Conservation (phyloP, 2,113 vertebrate genomes). For the Melanotaenia duboulayi region DNA sequence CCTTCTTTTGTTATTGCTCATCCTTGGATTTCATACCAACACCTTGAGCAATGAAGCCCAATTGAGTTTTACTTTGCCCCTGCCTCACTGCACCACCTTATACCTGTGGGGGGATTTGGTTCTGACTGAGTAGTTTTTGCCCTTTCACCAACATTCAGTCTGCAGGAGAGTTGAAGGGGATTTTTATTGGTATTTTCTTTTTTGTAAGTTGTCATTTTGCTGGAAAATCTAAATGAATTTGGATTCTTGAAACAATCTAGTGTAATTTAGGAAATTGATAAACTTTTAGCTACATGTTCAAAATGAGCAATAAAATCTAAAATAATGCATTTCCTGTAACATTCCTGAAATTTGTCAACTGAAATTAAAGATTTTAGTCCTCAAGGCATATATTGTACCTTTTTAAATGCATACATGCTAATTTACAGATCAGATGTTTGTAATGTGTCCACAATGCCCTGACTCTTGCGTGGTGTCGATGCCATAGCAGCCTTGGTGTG, state of each 20-base stretch:
- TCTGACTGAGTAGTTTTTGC: slow-evolving; percentile 46
- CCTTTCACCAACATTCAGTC: slow-evolving; percentile 40
- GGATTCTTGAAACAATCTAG: slow-evolving; percentile 11
- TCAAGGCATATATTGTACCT: not conserved
- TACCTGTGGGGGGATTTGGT: slow-evolving; percentile 55
- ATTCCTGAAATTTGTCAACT: not conserved
- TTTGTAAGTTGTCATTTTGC: not conserved
- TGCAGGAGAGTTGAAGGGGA: slow-evolving; percentile 14
- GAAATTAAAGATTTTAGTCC: not conserved
- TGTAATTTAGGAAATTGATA: slow-evolving; percentile 41
- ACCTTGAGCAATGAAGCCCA: slow-evolving; percentile 42
- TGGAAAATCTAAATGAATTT: slow-evolving; percentile 17
- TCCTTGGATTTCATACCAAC: slow-evolving; percentile 60
- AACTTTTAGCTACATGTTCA: too few species aligned
- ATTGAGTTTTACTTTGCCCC: slow-evolving; percentile 35
- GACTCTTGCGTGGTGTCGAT: not conserved
- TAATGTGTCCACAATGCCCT: not conserved
- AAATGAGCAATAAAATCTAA: too few species aligned
- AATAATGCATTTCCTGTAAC: too few species aligned
- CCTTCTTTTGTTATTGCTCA: slow-evolving; percentile 55
- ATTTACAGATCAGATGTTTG: not conserved
- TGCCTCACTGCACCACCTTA: slow-evolving; percentile 39
- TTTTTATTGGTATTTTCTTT: not conserved
- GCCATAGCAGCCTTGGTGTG: not conserved
- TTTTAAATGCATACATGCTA: slow-evolving; percentile 3